A percentile compares a stretch with the other conserved stretches of the same genome.
Conservation (phyloP, 1,140 invertebrate genomes). For the Drosophila biarmipes region DNA sequence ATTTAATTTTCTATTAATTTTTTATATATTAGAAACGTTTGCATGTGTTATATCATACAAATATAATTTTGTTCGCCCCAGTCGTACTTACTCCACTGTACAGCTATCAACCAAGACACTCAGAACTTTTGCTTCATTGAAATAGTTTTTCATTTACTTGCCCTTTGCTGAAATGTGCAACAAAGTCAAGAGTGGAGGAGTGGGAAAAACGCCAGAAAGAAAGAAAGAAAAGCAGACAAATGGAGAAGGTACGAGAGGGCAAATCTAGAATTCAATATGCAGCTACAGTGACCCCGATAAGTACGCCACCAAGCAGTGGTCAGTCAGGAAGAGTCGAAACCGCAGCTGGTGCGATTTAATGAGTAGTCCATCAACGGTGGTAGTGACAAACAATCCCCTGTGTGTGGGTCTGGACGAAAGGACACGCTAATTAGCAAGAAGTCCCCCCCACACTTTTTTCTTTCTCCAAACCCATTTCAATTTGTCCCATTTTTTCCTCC, state of each 20-base stretch:
- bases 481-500: constrained; percentile 18
- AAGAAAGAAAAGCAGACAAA: constrained; percentile 11
- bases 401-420: constrained; percentile 1
- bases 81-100: constrained; percentile 24
- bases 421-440: constrained; percentile 62
- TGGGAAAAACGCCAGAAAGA: background rate
- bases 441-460: constrained; percentile 1
- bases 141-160: constrained; percentile 80
- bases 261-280: constrained; percentile 20
- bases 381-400: constrained; percentile 6
- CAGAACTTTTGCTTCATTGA: constrained; percentile 75
- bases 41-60: no score
- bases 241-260: background rate
- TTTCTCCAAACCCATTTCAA: constrained; percentile 22
- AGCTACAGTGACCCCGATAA: constrained; percentile 38
- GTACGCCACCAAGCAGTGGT: constrained; percentile 38
- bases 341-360: constrained; percentile 34
- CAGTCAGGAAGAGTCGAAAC: constrained; percentile 15
- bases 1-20: no score
- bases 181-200: constrained; percentile 24
- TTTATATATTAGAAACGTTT: no score
- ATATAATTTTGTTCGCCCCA: background rate
- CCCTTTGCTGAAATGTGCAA: constrained; percentile 59
- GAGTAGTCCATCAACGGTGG: constrained; percentile 32
- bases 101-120: constrained; percentile 48